Base-by-base conservation (phyloP, 2,888 invertebrate species). In the Pyrrhia umbra region DNA sequence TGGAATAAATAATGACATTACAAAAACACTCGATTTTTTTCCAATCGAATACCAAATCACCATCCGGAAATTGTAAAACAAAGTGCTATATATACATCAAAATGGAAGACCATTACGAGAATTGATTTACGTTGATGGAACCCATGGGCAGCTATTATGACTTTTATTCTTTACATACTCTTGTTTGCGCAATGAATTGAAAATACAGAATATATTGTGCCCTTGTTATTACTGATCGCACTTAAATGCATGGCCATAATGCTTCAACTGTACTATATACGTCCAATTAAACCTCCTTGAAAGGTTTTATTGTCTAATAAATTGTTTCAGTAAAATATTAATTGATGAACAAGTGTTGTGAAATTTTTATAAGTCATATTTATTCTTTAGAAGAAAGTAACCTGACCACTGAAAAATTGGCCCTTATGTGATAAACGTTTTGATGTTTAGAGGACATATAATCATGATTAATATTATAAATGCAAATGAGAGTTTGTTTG, bases 111-210 rank as follows among this genome's bases (percentile, higher is more conserved):
- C 68, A 78, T 80, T 70, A 75, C 34, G 15, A 16, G 25, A 67
- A 80, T 67, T 81, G 70, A 78, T 75, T 80, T 74, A 64, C 51
- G 37, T 25, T 47, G 50, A 59, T 58, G 34, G 58, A 60, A 37
- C 64, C 77, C 47, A 34, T 40, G 47, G 66, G 47, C 20, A 54
- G 52, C 25, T 45, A 62, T 74, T 77, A 60, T 68, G 18, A 46
- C 49, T 21, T 52, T 59, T 66, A 55, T 62, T 66, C 13, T 58
- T 61, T 59, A 1, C 5, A 0, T 15, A 30, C 21, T 21, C 40
- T 45, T 39, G 16, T 57, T 77, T 64, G 15, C 13, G 23, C 18
- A 64, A 40, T 61, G 9, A 54, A 65, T 57, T n/a, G 21, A 47
- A 52, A 51, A 45, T 46, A 34, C 27, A 39, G 6, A 45, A 50